Evolutionary conservation across 1,140 invertebrate genomes (phyloP), one percentile per base, ranked within the genome.

Genomic region (Drosophila varians): DNA sequence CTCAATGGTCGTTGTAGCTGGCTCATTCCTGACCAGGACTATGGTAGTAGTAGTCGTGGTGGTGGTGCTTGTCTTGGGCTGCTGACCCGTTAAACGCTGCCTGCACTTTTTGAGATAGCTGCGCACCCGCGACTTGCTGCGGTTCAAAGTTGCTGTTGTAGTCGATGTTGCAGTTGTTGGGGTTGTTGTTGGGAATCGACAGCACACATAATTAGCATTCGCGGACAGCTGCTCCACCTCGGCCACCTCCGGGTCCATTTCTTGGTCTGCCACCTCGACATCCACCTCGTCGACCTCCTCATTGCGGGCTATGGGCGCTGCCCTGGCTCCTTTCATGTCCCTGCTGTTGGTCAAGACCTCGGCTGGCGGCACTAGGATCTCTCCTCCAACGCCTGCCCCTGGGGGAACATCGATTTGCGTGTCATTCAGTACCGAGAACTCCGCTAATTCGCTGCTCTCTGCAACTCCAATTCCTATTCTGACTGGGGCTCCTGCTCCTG

Each of bases 61-160:
- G 9, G 45, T 43, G 9, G 21, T 21, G 28, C 55, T 23, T 52
- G 62, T 45, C 53, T 62, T 64, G 25, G 58, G 14, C 52, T 66
- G 73, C 51, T 83, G 79, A 88, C 68, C 91, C 84, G 65, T 89
- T 72, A 92, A 71, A 9, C 87, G 92, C 65, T 92, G 91, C 80
- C 91, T 93, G 70, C 92, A 93, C 77, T 92, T 92, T 76, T 91
- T 92, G 6, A 93, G 74, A 68, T 92, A 93, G 49, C 90, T 92
- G 76, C 92, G 92, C 31, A 93, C 92, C 68, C 92, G 92, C 56
- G 91, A 91, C 83, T 92, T 92, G 72, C 91, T 92, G 64, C 91
- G 90, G 53, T 47, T 84, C 58, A 61, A 38, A 36, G 60, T 66
- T 48, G 23, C 52, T 28, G 51, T 38, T 40, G 51, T 19, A 18